These are phyloP conservation scores for Stomatorhinus ivindoensis DNA, from an alignment of 2,113 vertebrate species.

Conservation along the genomic window DNA sequence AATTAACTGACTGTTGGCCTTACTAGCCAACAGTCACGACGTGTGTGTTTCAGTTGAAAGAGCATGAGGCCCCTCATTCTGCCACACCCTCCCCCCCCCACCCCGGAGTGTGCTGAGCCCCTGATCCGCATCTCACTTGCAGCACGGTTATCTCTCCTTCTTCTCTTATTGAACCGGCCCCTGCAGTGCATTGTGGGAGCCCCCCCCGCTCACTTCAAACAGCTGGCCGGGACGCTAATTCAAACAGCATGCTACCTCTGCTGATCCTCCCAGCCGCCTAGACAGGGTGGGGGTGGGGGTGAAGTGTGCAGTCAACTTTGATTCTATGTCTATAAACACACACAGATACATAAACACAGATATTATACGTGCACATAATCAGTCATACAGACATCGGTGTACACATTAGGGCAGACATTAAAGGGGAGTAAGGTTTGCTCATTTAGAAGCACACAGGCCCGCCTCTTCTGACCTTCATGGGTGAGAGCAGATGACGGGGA, in stretches of 20 bases:
- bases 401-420: background rate
- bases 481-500: background rate
- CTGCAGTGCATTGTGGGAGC: slow-evolving; percentile 19
- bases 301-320: slow-evolving; percentile 19
- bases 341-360: slow-evolving; percentile 21
- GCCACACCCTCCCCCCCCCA: background rate
- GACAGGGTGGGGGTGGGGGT: slow-evolving; percentile 17
- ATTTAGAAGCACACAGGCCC: background rate
- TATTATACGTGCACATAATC: slow-evolving; percentile 17
- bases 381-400: background rate
- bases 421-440: background rate
- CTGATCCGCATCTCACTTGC: background rate
- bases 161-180: background rate
- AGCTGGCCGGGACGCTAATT: slow-evolving; percentile 27
- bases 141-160: background rate
- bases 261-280: slow-evolving; percentile 19
- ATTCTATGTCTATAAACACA: background rate
- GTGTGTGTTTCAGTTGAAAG: background rate
- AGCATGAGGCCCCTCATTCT: background rate
- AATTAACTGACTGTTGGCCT: too few species aligned
- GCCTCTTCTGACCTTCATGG: background rate
- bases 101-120: background rate
- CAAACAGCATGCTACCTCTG: slow-evolving; percentile 28
- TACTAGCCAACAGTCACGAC: background rate
- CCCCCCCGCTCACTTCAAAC: slow-evolving; percentile 21